These are phyloP conservation scores for Cheumatopsyche charites DNA, from an alignment of 1,140 invertebrate genomes.

Conservation along the genomic window DNA sequence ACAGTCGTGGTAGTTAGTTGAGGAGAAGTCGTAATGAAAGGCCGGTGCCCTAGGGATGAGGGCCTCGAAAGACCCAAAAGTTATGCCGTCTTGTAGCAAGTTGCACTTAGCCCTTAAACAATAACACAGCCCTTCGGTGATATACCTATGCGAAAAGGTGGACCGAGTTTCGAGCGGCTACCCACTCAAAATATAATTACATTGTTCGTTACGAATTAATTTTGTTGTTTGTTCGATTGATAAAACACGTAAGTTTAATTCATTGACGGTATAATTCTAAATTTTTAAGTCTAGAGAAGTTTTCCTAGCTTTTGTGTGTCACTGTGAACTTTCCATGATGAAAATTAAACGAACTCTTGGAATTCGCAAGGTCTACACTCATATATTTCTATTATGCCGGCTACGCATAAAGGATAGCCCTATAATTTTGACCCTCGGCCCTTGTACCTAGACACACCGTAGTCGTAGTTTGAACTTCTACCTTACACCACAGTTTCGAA, in stretches of 20 bases:
- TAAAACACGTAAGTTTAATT: no score
- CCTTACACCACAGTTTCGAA: constrained; percentile 28
- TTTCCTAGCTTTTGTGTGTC: background rate
- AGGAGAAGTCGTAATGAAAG: constrained; percentile 43
- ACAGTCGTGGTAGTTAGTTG: constrained; percentile 40
- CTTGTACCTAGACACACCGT: constrained; percentile 28
- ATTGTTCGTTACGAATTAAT: background rate
- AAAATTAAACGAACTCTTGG: constrained; percentile 49
- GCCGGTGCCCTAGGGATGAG: constrained; percentile 18
- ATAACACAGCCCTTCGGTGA: constrained; percentile 30
- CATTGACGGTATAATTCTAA: no score
- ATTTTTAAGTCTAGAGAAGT: background rate
- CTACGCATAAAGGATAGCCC: constrained; percentile 48
- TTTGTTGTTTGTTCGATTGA: no score
- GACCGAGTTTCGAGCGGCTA: background rate
- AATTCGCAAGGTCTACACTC: constrained; percentile 46
- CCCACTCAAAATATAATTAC: background rate
- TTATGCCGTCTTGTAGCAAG: constrained; percentile 47
- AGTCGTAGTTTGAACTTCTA: constrained; percentile 29
- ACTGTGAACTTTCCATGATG: constrained; percentile 44
- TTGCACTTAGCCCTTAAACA: constrained; percentile 45
- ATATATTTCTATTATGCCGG: constrained; percentile 49
- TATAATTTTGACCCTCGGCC: constrained; percentile 47
- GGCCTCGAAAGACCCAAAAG: constrained; percentile 43
- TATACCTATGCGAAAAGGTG: constrained; percentile 21